Conservation (phyloP, 2,888 invertebrate genomes). For the Acanthosepion esculentum region DNA sequence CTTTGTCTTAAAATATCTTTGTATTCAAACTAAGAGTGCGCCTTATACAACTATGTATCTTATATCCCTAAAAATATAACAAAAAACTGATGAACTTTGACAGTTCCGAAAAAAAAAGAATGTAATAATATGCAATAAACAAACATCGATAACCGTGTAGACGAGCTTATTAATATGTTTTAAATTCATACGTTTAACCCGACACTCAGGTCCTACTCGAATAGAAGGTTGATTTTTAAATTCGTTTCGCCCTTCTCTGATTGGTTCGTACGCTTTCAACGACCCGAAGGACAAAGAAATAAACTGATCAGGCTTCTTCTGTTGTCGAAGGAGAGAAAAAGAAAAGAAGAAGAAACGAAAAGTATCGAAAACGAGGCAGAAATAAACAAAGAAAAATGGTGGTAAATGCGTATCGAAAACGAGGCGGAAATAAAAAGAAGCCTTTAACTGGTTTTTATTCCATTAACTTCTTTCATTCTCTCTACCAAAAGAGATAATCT, state of each 20-base stretch:
- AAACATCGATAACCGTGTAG: background rate
- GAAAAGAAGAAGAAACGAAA: background rate
- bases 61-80: too few relatives aligned
- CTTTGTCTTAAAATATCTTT: too few relatives aligned
- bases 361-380: background rate
- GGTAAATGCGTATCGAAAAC: background rate
- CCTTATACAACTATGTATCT: too few relatives aligned
- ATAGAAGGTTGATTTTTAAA: background rate
- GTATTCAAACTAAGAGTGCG: too few relatives aligned
- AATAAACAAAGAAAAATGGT: background rate
- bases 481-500: background rate
- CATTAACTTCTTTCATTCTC: background rate
- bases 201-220: background rate
- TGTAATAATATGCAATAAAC: too few relatives aligned
- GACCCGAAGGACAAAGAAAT: background rate
- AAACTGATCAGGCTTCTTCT: background rate
- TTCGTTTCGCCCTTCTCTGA: background rate
- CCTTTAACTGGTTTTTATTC: background rate
- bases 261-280: background rate
- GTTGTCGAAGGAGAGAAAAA: background rate
- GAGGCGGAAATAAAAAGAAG: background rate
- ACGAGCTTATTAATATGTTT: background rate
- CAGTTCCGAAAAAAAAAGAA: too few relatives aligned
- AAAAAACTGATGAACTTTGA: too few relatives aligned
- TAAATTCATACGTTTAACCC: background rate